Evolutionary conservation across 2,888 invertebrate genomes (phyloP).

Genomic region (Spisula subtruncata): DNA sequence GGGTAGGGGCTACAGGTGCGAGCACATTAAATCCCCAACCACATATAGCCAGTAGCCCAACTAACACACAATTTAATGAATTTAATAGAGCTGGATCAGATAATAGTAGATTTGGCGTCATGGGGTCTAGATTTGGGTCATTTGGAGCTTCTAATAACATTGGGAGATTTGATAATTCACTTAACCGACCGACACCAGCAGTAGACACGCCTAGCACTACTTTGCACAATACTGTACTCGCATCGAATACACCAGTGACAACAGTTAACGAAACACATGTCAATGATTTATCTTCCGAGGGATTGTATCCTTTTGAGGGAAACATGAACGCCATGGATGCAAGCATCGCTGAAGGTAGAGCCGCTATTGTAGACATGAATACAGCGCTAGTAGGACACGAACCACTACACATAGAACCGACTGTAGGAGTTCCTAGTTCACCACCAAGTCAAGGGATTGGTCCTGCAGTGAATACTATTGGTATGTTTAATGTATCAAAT

Average conservation of each 20-base stretch:
- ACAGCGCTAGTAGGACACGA: slow-evolving; percentile 45
- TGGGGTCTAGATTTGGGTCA: neutral
- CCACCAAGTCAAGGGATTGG: neutral
- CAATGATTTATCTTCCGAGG: slow-evolving; percentile 56
- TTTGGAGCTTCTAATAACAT: neutral
- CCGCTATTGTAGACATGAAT: slow-evolving; percentile 53
- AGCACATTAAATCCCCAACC: neutral
- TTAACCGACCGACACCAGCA: neutral
- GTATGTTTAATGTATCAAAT: slow-evolving; percentile 16
- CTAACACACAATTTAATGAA: neutral
- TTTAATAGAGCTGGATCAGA: neutral
- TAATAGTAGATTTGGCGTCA: neutral
- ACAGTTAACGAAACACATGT: slow-evolving; percentile 44
- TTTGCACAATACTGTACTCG: neutral
- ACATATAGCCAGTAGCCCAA: neutral
- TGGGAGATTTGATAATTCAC: neutral
- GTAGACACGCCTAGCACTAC: neutral
- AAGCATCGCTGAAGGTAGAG: slow-evolving; percentile 26
- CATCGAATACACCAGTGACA: neutral
- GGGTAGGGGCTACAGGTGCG: neutral
- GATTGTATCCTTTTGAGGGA: slow-evolving; percentile 66
- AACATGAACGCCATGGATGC: slow-evolving; percentile 54
- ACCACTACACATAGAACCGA: slow-evolving; percentile 57
- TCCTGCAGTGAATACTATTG: neutral
- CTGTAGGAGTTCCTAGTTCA: neutral